phyloP scores from a whole-genome alignment of 2,888 invertebrate genomes.

The Tholera decimalis region DNA sequence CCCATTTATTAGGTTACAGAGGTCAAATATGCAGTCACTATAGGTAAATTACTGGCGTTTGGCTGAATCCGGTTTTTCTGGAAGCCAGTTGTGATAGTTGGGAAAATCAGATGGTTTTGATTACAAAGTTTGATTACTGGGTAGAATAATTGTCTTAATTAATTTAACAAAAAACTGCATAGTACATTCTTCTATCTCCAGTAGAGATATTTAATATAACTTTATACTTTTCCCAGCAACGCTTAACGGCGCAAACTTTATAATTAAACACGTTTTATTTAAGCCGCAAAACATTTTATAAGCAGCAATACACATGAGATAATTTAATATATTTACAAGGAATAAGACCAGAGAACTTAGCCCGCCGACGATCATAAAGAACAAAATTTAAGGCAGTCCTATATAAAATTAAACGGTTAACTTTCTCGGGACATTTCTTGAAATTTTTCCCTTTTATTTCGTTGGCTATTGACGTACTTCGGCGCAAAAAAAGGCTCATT shows the following conservation, averaged over 20 bases:
- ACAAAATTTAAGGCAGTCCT: slow-evolving; percentile 48
- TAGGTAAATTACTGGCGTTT: too few species aligned
- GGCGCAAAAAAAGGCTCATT: slow-evolving; percentile 65
- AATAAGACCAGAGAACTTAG: slow-evolving; percentile 49
- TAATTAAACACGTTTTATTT: slow-evolving; percentile 60
- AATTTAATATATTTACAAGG: slow-evolving; percentile 49
- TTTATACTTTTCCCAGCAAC: slow-evolving; percentile 9
- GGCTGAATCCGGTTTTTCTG: too few species aligned
- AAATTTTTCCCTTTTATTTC: slow-evolving; percentile 57
- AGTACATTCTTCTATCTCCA: background rate
- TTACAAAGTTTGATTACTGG: too few species aligned
- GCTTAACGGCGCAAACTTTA: slow-evolving; percentile 43
- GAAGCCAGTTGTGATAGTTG: too few species aligned
- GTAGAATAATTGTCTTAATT: too few species aligned
- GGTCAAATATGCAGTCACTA: too few species aligned
- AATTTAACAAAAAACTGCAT: background rate
- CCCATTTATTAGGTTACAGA: too few species aligned
- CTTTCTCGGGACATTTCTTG: slow-evolving; percentile 44
- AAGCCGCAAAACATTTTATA: slow-evolving; percentile 33
- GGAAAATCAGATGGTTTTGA: too few species aligned
- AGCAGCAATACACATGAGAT: slow-evolving; percentile 57
- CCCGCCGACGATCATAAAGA: slow-evolving; percentile 62
- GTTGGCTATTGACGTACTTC: slow-evolving; percentile 50
- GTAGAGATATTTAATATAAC: slow-evolving; percentile 14
- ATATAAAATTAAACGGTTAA: slow-evolving; percentile 61